These are phyloP conservation scores for Drosophila erecta DNA, from an alignment of 1,140 invertebrate species.

Conservation along the genomic window DNA sequence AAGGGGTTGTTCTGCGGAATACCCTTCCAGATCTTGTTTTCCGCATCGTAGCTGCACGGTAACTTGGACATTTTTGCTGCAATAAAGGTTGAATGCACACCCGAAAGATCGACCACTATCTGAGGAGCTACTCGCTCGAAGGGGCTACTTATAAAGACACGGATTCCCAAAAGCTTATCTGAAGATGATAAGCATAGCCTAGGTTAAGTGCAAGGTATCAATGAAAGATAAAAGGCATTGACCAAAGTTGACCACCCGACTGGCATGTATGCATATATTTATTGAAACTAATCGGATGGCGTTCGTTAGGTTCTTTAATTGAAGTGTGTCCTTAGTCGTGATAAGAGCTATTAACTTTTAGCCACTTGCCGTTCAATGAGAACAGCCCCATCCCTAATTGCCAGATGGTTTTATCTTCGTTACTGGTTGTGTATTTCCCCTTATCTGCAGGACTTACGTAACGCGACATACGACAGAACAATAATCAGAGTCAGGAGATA, in stretches of 20 bases:
- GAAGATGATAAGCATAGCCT: conserved; percentile 31
- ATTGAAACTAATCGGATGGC: conserved; percentile 12
- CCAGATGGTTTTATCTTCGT: conserved; percentile 18
- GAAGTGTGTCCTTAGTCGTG: conserved; percentile 29
- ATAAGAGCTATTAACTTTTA: conserved; percentile 37
- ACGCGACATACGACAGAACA: neutral
- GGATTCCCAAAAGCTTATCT: conserved; percentile 25
- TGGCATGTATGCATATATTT: conserved; percentile 12
- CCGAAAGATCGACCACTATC: conserved; percentile 27
- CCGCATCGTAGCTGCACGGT: conserved; percentile 57
- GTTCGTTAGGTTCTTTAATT: conserved; percentile 17
- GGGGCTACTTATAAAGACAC: conserved; percentile 44
- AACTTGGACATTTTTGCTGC: conserved; percentile 40
- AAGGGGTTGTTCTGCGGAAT: conserved; percentile 36
- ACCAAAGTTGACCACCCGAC: conserved; percentile 18
- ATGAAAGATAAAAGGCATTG: conserved; percentile 41
- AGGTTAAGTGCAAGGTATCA: conserved; percentile 46
- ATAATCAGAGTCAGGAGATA: neutral
- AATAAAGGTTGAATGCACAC: conserved; percentile 10
- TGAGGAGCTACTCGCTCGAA: conserved; percentile 5
- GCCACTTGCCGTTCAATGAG: conserved; percentile 21
- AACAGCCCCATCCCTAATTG: conserved; percentile 16
- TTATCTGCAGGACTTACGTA: neutral
- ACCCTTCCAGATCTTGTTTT: conserved; percentile 55
- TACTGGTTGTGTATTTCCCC: neutral